These are phyloP conservation scores for Nasonia longicornis DNA, from an alignment of 1,140 invertebrate species.

Conservation along the genomic window DNA sequence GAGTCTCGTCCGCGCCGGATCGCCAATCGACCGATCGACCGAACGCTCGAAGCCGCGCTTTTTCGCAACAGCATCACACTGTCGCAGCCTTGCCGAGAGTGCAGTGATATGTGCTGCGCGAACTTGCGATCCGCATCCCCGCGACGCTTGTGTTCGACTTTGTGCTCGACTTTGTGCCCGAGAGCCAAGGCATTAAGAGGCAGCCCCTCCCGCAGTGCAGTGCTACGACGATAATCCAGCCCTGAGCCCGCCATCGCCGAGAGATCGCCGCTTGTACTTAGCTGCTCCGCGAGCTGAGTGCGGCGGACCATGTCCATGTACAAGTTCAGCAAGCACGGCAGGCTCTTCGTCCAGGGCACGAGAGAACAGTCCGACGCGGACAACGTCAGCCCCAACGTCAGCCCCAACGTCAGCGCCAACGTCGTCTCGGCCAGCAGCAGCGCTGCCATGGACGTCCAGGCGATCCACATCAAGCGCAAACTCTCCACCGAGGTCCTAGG, in stretches of 20 bases:
- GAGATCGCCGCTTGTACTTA: too few species aligned
- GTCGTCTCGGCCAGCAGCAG: constrained; percentile 28
- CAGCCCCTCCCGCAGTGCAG: too few species aligned
- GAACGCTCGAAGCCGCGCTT: too few species aligned
- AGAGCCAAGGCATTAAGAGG: background rate
- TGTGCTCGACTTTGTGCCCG: background rate
- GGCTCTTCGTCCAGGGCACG: constrained; percentile 85
- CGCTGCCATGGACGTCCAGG: constrained; percentile 73
- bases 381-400: constrained; percentile 61
- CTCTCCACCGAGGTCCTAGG: constrained; percentile 87
- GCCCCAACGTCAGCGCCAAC: constrained; percentile 29
- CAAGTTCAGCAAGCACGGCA: constrained; percentile 78
- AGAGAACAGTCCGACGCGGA: constrained; percentile 75
- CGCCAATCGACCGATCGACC: too few species aligned
- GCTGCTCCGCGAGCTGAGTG: background rate
- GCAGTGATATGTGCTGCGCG: too few species aligned
- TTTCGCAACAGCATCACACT: background rate
- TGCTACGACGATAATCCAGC: too few species aligned
- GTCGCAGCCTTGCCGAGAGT: too few species aligned
- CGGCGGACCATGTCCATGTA: constrained; percentile 75
- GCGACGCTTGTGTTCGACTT: background rate
- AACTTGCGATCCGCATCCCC: too few species aligned
- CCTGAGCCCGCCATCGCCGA: too few species aligned
- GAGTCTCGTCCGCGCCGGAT: background rate
- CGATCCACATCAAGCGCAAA: constrained; percentile 84